These are phyloP conservation scores for Thymelicus lineola DNA, from an alignment of 2,888 invertebrate genomes.

Conservation along the genomic window DNA sequence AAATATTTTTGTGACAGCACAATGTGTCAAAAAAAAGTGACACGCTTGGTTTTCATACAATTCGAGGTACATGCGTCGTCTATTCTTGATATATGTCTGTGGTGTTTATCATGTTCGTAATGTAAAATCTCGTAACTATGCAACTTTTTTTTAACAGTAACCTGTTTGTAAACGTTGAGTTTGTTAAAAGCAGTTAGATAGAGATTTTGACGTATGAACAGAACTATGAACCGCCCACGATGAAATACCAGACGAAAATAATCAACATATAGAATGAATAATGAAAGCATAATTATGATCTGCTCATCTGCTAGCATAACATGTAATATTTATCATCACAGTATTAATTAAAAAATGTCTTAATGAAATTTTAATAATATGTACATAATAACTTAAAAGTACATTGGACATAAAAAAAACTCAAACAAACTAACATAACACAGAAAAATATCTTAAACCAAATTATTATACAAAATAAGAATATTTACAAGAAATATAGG, in stretches of 20 bases:
- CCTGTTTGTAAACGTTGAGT: constrained; percentile 6
- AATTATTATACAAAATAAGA: no score
- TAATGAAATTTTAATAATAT: no score
- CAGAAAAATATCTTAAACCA: no score
- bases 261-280: constrained; percentile 47
- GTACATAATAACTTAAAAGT: no score
- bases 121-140: not conserved
- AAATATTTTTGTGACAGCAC: no score
- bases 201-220: constrained; percentile 46
- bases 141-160: not conserved
- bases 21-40: no score
- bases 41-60: no score
- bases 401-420: no score
- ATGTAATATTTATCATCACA: constrained; percentile 17
- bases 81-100: no score
- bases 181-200: constrained; percentile 26
- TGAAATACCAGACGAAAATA: constrained; percentile 47
- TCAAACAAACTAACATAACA: no score
- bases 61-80: no score
- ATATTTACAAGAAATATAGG: no score
- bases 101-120: not conserved
- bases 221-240: constrained; percentile 52
- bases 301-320: constrained; percentile 28
- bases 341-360: not conserved
- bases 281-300: constrained; percentile 43